These are phyloP conservation scores for Sarcophilus harrisii DNA, from an alignment of 2,797 vertebrate genomes.

Conservation along the genomic window DNA sequence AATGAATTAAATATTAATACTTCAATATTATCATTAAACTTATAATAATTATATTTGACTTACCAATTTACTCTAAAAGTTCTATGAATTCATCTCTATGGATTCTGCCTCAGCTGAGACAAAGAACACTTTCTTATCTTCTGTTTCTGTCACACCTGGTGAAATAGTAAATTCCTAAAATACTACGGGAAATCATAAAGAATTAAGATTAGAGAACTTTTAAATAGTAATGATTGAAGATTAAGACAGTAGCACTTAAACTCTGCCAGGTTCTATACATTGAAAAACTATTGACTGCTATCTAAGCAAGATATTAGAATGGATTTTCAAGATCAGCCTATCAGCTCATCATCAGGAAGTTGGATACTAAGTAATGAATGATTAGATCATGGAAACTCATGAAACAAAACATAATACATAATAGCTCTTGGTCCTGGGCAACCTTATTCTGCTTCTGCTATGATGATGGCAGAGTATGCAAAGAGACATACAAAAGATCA, in stretches of 20 bases:
- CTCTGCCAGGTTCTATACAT: not conserved
- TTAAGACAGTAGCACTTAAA: not conserved
- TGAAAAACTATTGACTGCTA: not conserved
- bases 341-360: not conserved
- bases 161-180: constrained; percentile 37
- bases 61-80: not conserved
- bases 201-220: not conserved
- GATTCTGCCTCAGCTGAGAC: not conserved
- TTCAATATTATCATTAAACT: not conserved
- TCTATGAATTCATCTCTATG: not conserved
- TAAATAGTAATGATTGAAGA: not conserved
- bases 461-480: not conserved
- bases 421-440: not conserved
- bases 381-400: not conserved
- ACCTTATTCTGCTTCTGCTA: not conserved
- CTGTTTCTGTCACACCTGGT: not conserved
- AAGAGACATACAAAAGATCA: not conserved
- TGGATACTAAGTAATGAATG: not conserved
- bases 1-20: constrained; percentile 13
- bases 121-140: not conserved
- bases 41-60: not conserved
- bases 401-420: not conserved
- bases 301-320: not conserved
- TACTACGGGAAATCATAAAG: constrained; percentile 11
- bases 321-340: not conserved